Base-by-base conservation (phyloP, 2,888 invertebrate species). In the Diploptera punctata region DNA sequence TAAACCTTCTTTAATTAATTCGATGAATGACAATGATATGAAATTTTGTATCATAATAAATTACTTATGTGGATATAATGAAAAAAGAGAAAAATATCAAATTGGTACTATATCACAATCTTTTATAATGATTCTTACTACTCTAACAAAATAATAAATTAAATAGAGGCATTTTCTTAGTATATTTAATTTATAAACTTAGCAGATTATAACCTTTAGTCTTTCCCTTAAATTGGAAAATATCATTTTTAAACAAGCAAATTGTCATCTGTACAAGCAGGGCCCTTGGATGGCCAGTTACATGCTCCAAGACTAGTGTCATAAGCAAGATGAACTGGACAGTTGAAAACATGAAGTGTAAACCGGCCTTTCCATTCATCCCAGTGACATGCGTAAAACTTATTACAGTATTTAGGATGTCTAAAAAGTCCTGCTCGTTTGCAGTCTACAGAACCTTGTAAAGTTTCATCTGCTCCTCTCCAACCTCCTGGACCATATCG, bases 331-430 rank as follows among this genome's bases (percentile, higher is more conserved):
- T 92, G 92, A 16, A 93, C 87, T 0, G 93, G 93, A 78, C 93
- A 93, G 79, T 92, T 91, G 81, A 93, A 92, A 1, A 91, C 87
- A 79, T 92, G 91, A 7, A 93, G 85, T 1, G 92, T 92, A 80
- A 89, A 93, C 77, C 88, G 87, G 77, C 92, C 89, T 79, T 93
- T 91, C 80, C 89, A 90, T 75, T 90, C 88, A 80, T 93, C 93
- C 92, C 92, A 93, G 81, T 91, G 87, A 80, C 93, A 93, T 38
- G 92, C 89, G 80, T 93, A 93, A 85, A 93, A 93, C 80, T 93
- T 93, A 81, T 93, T 92, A 79, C 93, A 93, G 78, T 90, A 89
- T 76, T 89, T 90, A 0, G 93, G 93, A 80, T 93, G 93, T 70
- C 86, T 78, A 80, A 87, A 87, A 1, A 87, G 82, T 74, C 87